Conservation (phyloP, 2,797 vertebrate genomes). For the Pagetopsis macropterus region DNA sequence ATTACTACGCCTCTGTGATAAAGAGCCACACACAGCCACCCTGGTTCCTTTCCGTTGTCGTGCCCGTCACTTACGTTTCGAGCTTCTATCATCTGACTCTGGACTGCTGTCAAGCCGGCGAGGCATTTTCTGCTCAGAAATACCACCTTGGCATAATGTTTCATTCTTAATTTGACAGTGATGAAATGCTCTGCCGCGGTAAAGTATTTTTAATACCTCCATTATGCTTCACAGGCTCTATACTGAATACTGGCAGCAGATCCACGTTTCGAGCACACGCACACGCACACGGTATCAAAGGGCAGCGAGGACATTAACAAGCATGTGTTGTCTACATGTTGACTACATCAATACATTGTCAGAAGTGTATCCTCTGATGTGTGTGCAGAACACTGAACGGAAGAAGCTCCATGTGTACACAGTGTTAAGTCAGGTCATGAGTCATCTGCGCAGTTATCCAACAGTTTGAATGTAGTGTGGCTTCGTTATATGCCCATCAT, state of each 20-base stretch:
- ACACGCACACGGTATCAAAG: constrained; percentile 21
- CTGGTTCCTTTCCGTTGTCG: constrained; percentile 41
- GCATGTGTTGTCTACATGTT: constrained; percentile 19
- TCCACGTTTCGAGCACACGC: constrained; percentile 39
- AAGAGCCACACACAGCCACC: constrained; percentile 59
- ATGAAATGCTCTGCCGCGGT: constrained; percentile 61
- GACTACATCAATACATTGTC: constrained; percentile 19
- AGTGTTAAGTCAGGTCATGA: constrained; percentile 82
- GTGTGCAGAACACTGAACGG: constrained; percentile 36
- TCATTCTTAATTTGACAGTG: constrained; percentile 64
- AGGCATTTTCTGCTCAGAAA: constrained; percentile 50
- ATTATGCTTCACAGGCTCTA: constrained; percentile 53
- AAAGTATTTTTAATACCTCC: constrained; percentile 65
- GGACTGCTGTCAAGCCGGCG: constrained; percentile 36
- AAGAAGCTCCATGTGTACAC: constrained; percentile 68
- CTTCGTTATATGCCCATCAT: constrained; percentile 85
- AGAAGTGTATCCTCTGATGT: constrained; percentile 37
- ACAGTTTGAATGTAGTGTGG: constrained; percentile 83
- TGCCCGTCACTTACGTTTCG: constrained; percentile 25
- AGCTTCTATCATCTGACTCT: constrained; percentile 42
- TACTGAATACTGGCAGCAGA: constrained; percentile 51
- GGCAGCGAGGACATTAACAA: constrained; percentile 41
- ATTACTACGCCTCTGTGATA: constrained; percentile 61
- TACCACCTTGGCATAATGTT: constrained; percentile 56
- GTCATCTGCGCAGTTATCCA: constrained; percentile 82